Evolutionary conservation across 2,888 invertebrate genomes (phyloP), one percentile per base, ranked within the genome.

Genomic region (Conistra vaccinii): DNA sequence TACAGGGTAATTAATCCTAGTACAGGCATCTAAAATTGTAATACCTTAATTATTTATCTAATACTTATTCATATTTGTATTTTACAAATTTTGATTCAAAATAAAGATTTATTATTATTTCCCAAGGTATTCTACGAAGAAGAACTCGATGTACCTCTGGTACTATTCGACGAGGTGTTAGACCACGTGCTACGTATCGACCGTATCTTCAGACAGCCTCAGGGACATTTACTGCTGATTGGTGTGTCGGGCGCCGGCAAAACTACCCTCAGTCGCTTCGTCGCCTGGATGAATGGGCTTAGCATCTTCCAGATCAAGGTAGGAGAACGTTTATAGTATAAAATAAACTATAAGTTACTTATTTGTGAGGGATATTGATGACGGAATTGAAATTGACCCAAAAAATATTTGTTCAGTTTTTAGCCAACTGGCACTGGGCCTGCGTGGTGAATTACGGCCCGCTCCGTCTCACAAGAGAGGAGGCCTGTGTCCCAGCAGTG

Each of bases 251-350:
- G 99, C 63, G 99, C 99, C 85, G 99, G 99, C 86, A 99, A 99
- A 96, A 99, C 99, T 1, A 99, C 99, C 17, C 97, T 99, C 87
- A 99, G 99, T 42, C 97, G 99, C 86, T 99, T 99, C 95, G 99
- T 99, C 51, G 99, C 99, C 67, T 99, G 99, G 99, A 99, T 99
- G 98, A 99, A 99, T 94, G 99, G 99, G 12, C 97, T 99, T 55
- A 99, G 99, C 86, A 99, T 99, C 78, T 99, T 99, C 98, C 99
- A 99, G 97, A 99, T 99, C 87, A 99, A 99, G 97, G 99, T 98
- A 88, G 26, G 26, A 32, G 1, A 35, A 55, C 4, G 3, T 35
- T 32, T 23, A 14, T 5, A 48, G 32, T 48, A 17, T 9, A 32
- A 23, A 29, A 9, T 65, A 51, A 17, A 14, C 12, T n/a, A 4